Evolutionary conservation across 2,888 invertebrate species (phyloP).

Genomic region (Meloe dianella): DNA sequence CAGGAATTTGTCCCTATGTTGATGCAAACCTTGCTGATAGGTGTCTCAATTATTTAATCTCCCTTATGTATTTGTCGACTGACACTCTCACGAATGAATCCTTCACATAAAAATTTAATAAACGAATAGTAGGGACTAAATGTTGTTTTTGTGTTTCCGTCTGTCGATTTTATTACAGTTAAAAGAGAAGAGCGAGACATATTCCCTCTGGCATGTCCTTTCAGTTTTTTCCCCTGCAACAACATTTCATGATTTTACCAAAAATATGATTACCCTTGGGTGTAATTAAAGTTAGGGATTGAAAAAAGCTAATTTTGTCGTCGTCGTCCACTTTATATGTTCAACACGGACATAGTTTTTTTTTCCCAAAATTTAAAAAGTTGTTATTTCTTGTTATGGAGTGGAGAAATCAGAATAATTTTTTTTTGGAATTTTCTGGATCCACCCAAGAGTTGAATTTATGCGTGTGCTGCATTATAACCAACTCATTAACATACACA

Average conservation of each 20-base stretch:
- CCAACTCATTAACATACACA: slow-evolving; percentile 13
- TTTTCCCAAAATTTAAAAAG: no score
- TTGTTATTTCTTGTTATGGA: background rate
- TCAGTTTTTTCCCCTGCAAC: background rate
- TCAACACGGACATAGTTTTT: background rate
- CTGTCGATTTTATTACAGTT: slow-evolving; percentile 9
- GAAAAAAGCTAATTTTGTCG: background rate
- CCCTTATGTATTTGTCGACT: background rate
- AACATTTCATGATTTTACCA: slow-evolving; percentile 30
- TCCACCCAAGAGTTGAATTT: background rate
- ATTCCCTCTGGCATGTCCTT: background rate
- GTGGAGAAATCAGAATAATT: background rate
- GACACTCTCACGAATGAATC: background rate
- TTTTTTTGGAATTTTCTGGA: background rate
- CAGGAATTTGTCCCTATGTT: background rate
- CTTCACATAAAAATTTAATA: slow-evolving; percentile 7
- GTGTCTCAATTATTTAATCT: background rate
- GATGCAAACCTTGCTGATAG: background rate
- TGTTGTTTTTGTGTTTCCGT: slow-evolving; percentile 17
- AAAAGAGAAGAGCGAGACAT: background rate
- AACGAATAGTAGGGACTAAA: background rate
- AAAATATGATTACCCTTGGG: slow-evolving; percentile 33
- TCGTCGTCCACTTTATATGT: background rate
- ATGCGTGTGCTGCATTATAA: slow-evolving; percentile 11
- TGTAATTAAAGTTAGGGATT: slow-evolving; percentile 20